Evolutionary conservation across 2,113 vertebrate species (phyloP), one percentile per base, ranked within the genome.

Genomic region (Percopsis transmontana): DNA sequence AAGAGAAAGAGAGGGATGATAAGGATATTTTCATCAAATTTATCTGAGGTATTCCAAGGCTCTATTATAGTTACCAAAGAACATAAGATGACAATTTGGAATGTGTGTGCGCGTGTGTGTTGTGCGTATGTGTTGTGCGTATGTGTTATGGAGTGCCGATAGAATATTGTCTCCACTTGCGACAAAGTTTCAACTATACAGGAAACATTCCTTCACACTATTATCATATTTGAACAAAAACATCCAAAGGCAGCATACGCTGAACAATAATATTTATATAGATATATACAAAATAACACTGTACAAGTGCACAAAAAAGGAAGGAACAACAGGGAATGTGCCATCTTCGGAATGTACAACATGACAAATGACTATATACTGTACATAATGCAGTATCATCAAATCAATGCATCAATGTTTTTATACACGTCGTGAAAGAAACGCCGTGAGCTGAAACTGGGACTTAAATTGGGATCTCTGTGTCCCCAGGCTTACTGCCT

Each of bases 221-320:
- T 59, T 19, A 80, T 82, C 74, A 68, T 76, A 40, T 64, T 40
- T 56, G 61, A 19, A 68, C 44, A 76, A 40, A 23, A n/a, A 14
- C 52, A 18, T 76, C 69, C 67, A 57, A 23, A 44, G 45, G 9
- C 45, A 24, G 62, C n/a, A 20, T 5, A 68, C 66, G 68, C 77
- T 70, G 55, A 62, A 84, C 74, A 79, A 85, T 77, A 77, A 87
- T 79, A 88, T 87, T 87, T 88, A 86, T 85, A 80, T 79, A 78
- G 76, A 83, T 85, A 88, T 88, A 79, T 87, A 90, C 83, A 88
- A 88, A 84, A 84, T 83, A 83, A 86, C 72, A 87, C 88, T 88
- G 86, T 90, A 90, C 86, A 88, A 39, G 65, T 82, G 70, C 79
- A 85, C 66, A 80, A 71, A 76, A 80, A 73, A 76, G 65, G 66